Base-by-base conservation (phyloP, 1,140 invertebrate species). In the Brachionus rubens region DNA sequence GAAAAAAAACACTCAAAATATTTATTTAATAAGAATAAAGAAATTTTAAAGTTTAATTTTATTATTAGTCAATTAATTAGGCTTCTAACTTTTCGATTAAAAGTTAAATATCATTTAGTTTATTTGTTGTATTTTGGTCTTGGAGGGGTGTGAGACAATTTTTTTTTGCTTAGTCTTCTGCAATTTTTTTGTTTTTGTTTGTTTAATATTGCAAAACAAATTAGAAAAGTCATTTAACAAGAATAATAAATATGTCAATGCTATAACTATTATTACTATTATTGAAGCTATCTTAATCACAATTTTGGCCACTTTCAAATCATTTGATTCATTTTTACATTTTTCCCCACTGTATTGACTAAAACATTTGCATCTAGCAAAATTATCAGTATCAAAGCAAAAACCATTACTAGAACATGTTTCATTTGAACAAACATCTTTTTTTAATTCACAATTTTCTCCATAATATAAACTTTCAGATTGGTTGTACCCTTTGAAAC, bases 401-500 rank as follows among this genome's bases (percentile, higher is more conserved):
- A 36, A 12, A 47, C 65, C 65, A 21, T 70, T 40, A 3, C 33
- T 50, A n/a, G 65, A 70, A 70, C 65, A 70, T 28, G 65, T 70
- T 16, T 30, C 65, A 70, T 70, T 70, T 24, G 3, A 26, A 24
- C 65, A 70, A 28, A 70, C 12, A 50, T 70, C 41, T 33, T 46
- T 70, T 33, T 70, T 70, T 16, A 28, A 28, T 40, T 68, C 41
- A 19, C 65, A 68, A 24, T 68, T 68, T 46, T 30, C 12, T 0
- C 65, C 65, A 70, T 70, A 70, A 12, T n/a, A 70, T 43, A 70
- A 47, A n/a, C 36, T 41, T n/a, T n/a, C n/a, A 19, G 19, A 14
- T 36, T 36, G 28, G 10, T 59, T 59, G 0, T 21, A 7, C 9
- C 36, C 12, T 16, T 28, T 9, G 10, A 36, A 33, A 24, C 21